Conservation (phyloP, 64 coral and sea anemone species). For the Dendronephthya gigantea region DNA sequence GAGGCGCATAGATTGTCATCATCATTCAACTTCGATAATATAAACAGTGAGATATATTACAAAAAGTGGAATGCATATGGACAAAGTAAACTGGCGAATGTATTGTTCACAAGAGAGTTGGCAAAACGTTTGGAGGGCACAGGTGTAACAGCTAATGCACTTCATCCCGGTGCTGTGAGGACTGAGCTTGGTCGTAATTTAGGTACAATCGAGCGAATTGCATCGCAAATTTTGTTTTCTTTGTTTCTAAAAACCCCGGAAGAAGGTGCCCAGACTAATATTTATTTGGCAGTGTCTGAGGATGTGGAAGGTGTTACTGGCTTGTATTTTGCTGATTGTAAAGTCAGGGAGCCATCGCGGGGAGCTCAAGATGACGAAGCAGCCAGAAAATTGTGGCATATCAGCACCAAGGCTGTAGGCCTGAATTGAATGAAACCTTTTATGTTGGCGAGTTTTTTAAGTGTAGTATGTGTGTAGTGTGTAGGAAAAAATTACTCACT, state of each 20-base stretch:
- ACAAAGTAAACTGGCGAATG: neutral
- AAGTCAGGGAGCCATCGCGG: no score
- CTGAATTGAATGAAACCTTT: no score
- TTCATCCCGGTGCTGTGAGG: neutral
- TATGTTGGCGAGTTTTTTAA: no score
- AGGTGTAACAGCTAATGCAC: neutral
- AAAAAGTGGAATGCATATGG: neutral
- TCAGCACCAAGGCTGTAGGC: neutral
- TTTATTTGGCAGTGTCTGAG: conserved; percentile 52
- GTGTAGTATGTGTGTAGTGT: no score
- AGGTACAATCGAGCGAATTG: neutral
- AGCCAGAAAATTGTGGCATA: neutral
- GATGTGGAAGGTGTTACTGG: conserved; percentile 25
- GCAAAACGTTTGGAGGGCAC: neutral
- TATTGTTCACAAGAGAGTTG: neutral
- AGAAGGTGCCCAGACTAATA: neutral
- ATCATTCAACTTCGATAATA: neutral
- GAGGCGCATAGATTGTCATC: neutral
- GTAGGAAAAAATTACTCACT: no score
- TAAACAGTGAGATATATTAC: neutral
- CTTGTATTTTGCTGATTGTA: neutral
- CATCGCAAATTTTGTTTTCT: no score
- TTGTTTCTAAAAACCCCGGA: conserved; percentile 38
- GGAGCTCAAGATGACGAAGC: neutral
- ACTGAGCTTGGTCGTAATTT: conserved; percentile 21